Evolutionary conservation across 2,888 invertebrate genomes (phyloP).

Genomic region (Polydrusus tereticollis): DNA sequence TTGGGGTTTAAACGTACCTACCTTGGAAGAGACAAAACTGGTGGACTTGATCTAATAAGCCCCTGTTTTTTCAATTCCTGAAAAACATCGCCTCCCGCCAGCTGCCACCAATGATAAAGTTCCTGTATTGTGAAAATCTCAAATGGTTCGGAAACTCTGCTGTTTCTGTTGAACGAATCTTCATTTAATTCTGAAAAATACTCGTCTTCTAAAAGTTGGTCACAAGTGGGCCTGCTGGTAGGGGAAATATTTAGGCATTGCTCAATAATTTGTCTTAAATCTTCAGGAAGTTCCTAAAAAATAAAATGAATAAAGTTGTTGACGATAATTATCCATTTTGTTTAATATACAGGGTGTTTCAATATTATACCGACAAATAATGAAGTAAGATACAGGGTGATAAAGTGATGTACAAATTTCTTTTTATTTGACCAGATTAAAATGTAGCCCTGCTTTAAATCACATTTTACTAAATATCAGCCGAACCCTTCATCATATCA

Average conservation of each 20-base stretch:
- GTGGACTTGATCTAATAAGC: conserved; percentile 87
- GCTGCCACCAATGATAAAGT: conserved; percentile 94
- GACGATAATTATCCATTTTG: no score
- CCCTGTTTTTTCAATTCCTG: conserved; percentile 92
- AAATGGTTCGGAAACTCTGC: conserved; percentile 60
- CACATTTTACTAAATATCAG: no score
- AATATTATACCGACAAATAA: no score
- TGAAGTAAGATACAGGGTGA: no score
- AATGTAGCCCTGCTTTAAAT: no score
- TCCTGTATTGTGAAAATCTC: conserved; percentile 76
- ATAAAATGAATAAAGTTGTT: no score
- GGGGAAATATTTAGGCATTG: conserved; percentile 80
- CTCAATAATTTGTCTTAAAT: conserved; percentile 75
- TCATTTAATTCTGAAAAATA: conserved; percentile 68
- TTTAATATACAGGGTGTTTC: no score
- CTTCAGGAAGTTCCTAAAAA: conserved; percentile 71
- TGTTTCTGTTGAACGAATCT: conserved; percentile 53
- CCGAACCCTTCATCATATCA: no score
- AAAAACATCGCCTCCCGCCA: conserved; percentile 95
- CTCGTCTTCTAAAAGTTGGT: conserved; percentile 71
- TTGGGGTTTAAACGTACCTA: conserved; percentile 63
- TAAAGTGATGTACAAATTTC: no score
- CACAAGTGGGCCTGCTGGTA: conserved; percentile 73
- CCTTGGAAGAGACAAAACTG: conserved; percentile 84
- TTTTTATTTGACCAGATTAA: no score